Base-by-base conservation (phyloP, 2,113 vertebrate species). In the Dicrurus megarhynchus region DNA sequence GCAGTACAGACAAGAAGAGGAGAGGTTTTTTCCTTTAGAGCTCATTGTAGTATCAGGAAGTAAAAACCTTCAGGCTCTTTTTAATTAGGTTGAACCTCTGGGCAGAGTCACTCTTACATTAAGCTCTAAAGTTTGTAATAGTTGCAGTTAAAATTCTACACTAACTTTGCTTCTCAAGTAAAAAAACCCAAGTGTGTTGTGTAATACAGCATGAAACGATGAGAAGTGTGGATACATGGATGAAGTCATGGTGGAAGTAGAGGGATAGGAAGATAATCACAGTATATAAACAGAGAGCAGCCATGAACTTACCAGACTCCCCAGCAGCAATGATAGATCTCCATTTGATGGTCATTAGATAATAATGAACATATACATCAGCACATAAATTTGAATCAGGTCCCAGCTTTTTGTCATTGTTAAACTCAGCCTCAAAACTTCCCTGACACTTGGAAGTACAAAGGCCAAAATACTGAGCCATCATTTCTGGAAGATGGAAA, bases 41-140 rank as follows among this genome's bases (percentile, higher is more conserved):
- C 92, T 95, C 84, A 71, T 41, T 50, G 49, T 93, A 77, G 46
- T 95, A 70, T 60, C 2, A 2, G n/a, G 52, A 92, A 95, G 30
- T 42, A 76, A 89, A 92, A 95, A 37, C n/a, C 74, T 87, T 76
- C 77, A 44, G 77, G 87, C 71, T 94, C 3, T 74, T 91, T 85
- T 91, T 95, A 88, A 94, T 95, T 61, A 87, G 47, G 64, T 42
- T 94, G 82, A 92, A 91, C 67, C 75, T 80, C 56, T 85, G 76
- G 67, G 42, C 60, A 85, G 61, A 68, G 78, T 56, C 1, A 3
- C 33, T 89, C 20, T 73, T 84, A 53, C 16, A 26, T 69, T 71
- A 67, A 87, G 19, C 57, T 76, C n/a, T 63, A 1, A 82, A 77
- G 78, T 46, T 95, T 79, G 93, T 70, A 87, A 79, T 49, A 89